Base-by-base conservation (phyloP, 2,113 vertebrate species). In the Camelus dromedarius region DNA sequence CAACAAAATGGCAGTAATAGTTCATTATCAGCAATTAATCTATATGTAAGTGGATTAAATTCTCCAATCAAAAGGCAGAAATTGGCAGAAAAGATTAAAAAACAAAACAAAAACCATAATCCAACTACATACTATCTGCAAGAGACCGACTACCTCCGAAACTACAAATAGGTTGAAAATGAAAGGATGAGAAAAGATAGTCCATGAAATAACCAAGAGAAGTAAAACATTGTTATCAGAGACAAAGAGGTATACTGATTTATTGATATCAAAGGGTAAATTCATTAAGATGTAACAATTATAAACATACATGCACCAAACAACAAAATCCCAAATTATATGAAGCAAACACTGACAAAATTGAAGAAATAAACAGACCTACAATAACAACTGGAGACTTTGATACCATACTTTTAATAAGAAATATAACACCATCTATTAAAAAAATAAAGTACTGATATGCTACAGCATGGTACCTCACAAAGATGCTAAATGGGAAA, bases 401-500 rank as follows among this genome's bases (percentile, higher is more conserved):
- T 19, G 76, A 58, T 56, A 95, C 50, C 70, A 70, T 14, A 80
- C 24, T 70, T 72, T 38, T 22, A 77, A 58, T 80, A 64, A 81
- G 54, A 28, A 72, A 42, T 19, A 64, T 11, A 56, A 76, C 70
- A 67, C 35, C 19, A 54, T 35, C 50, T 66, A 75, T 66, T 46
- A 88, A n/a, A 89, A 82, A 52, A 79, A 35, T 72, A 8, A 85
- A 72, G 7, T 69, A 62, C 6, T 93, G 35, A 77, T 22, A 66
- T 1, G 10, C 48, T 56, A 38, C 32, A 58, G 64, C 13, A 3
- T 56, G 30, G 42, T 69, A 83, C 5, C 52, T 76, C 73, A 19
- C 42, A 89, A 70, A 67, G 42, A 83, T 24, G 38, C 16, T 54
- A 93, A 91, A 66, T 86, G 30, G 52, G 81, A 66, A 72, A 95